Evolutionary conservation across 2,888 invertebrate species (phyloP).

Genomic region (Mythimna loreyi): DNA sequence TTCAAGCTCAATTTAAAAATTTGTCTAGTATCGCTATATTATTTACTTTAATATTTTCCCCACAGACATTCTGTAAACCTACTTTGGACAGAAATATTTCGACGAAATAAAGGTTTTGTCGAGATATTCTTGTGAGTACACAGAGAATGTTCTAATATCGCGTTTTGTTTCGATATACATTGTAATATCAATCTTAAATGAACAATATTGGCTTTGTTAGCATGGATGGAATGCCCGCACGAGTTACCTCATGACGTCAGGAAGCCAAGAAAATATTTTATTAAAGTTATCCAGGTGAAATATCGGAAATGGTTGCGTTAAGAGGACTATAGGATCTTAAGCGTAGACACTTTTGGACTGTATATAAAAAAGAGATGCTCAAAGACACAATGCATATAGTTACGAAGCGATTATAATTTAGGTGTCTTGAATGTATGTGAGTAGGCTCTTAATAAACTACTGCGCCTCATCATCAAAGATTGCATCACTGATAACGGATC

Average conservation of each 20-base stretch:
- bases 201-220: slow-evolving; percentile 24
- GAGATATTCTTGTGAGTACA: slow-evolving; percentile 7
- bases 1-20: slow-evolving; percentile 86
- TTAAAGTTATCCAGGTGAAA: slow-evolving; percentile 52
- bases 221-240: slow-evolving; percentile 31
- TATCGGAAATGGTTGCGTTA: slow-evolving; percentile 52
- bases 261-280: slow-evolving; percentile 44
- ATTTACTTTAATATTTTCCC: slow-evolving; percentile 63
- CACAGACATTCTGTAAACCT: slow-evolving; percentile 51
- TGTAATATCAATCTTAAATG: slow-evolving; percentile 35
- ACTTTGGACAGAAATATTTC: slow-evolving; percentile 19
- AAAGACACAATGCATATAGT: too few relatives aligned
- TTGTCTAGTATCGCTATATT: slow-evolving; percentile 71
- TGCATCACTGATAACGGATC: too few relatives aligned
- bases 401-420: too few relatives aligned
- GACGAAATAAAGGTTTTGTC: slow-evolving; percentile 10
- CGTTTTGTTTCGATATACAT: slow-evolving; percentile 6
- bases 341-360: too few relatives aligned
- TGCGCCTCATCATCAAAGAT: too few relatives aligned
- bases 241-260: slow-evolving; percentile 28
- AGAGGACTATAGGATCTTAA: too few relatives aligned
- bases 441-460: too few relatives aligned
- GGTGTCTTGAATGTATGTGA: too few relatives aligned
- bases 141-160: neutral
- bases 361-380: too few relatives aligned